phyloP scores from a whole-genome alignment of 2,797 vertebrate species.

The Chelon labrosus region DNA sequence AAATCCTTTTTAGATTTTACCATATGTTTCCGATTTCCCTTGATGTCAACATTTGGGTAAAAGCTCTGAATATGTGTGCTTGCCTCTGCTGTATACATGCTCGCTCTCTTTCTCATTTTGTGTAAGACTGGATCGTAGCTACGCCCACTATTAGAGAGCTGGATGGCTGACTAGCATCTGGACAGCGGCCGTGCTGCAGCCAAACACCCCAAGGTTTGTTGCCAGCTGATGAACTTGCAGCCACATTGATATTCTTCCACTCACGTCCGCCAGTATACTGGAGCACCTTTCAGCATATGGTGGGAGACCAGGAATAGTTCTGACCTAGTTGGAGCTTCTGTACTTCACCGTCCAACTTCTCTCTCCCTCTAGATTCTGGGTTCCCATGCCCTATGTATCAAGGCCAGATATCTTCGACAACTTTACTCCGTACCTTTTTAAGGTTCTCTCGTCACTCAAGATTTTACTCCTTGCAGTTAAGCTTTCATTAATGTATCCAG shows the following conservation, averaged over 20 bases:
- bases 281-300: constrained; percentile 79
- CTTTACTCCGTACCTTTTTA: constrained; percentile 36
- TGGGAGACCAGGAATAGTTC: constrained; percentile 81
- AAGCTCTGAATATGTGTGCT: constrained; percentile 17
- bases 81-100: constrained; percentile 19
- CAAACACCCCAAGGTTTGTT: constrained; percentile 57
- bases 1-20: constrained; percentile 26
- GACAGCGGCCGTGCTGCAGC: constrained; percentile 40
- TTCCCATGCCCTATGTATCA: constrained; percentile 41
- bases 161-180: constrained; percentile 35
- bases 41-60: constrained; percentile 25
- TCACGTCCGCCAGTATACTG: constrained; percentile 54
- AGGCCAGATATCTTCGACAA: constrained; percentile 51
- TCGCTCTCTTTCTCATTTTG: constrained; percentile 5
- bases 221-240: constrained; percentile 75
- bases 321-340: constrained; percentile 84
- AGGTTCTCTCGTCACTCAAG: constrained; percentile 35
- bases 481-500: constrained; percentile 27
- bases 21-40: constrained; percentile 12
- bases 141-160: constrained; percentile 21
- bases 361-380: constrained; percentile 60
- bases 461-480: constrained; percentile 49
- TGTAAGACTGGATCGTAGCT: constrained; percentile 24
- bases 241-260: constrained; percentile 72
- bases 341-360: constrained; percentile 74